Evolutionary conservation across 2,797 vertebrate genomes (phyloP).

Genomic region (Sebastes hubbsi): DNA sequence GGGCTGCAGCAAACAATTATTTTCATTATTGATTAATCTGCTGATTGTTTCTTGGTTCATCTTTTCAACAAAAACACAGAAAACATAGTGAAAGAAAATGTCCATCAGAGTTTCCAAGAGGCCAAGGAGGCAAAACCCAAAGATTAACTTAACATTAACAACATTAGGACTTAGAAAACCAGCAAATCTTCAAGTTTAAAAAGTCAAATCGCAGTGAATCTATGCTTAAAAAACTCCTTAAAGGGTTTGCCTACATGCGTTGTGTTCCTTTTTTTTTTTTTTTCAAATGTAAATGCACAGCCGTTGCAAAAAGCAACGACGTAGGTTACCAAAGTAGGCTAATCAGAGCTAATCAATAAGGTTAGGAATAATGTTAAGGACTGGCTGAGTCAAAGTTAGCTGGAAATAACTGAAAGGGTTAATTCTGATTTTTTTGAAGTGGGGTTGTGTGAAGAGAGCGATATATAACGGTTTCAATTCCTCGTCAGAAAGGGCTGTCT

Average conservation of each 20-base stretch:
- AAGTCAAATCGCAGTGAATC: neutral
- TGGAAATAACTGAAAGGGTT: too few relatives aligned
- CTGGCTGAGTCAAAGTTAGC: too few relatives aligned
- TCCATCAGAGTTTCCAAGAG: accelerated
- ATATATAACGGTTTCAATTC: too few relatives aligned
- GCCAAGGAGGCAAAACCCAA: neutral
- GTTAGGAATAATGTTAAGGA: too few relatives aligned
- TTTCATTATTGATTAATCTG: neutral
- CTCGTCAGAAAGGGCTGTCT: too few relatives aligned
- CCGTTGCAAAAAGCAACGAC: too few relatives aligned
- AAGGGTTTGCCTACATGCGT: too few relatives aligned
- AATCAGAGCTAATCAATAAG: too few relatives aligned
- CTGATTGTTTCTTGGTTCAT: neutral
- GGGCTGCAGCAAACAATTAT: neutral
- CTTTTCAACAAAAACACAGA: neutral
- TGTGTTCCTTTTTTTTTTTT: too few relatives aligned
- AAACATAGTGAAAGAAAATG: neutral
- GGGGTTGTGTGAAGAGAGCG: too few relatives aligned
- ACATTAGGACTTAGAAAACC: neutral
- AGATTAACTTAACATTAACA: neutral
- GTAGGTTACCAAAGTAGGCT: too few relatives aligned
- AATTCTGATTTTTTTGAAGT: too few relatives aligned
- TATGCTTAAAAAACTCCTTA: neutral
- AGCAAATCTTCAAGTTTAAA: neutral
- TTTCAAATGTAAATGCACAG: accelerated